Base-by-base conservation (phyloP, 2,888 invertebrate species). In the Ptychoptera contaminata region DNA sequence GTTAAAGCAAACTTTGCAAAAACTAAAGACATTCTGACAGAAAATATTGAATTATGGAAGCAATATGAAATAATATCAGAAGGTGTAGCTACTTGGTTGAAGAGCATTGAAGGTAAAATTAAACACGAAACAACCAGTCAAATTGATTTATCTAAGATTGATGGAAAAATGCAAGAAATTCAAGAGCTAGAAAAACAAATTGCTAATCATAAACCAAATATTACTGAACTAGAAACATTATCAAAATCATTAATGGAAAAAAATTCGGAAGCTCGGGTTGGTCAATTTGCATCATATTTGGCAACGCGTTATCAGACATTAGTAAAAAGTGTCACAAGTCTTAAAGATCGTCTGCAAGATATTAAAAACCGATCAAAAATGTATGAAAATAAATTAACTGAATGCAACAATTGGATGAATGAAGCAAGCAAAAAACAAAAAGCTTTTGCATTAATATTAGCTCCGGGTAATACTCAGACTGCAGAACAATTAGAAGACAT, bases 191-290 rank as follows among this genome's bases (percentile, higher is more conserved):
- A 77, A 46, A 67, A 72, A 49, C 74, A 79, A 53, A 74, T 88
- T 1, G 64, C 70, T 34, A 68, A 72, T 8, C 80, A 82, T 50
- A 74, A 76, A 46, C 69, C 66, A 2, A 76, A 82, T 56, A 70
- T 92, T 15, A 70, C 73, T 31, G 74, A 78, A 48, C 65, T 92
- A 15, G 72, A 74, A 11, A 68, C 70, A 29, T 69, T 84, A 4
- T 81, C 84, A 2, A 77, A 82, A 43, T 73, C 78, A 51, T 76
- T 93, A 37, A 69, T 79, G 30, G 73, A 77, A 47, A 76, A 80
- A 55, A 82, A 82, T 58, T 85, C 88, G 0, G 91, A 92, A 57
- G 83, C 85, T 0, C 73, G 90, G 37, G 81, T 86, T 11, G 73
- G 77, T 2, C 87, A 90, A 57, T 82, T 83, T 58, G 80, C 85